Evolutionary conservation across 1,140 invertebrate genomes (phyloP), one percentile per base, ranked within the genome.

Genomic region (Hirudo medicinalis): DNA sequence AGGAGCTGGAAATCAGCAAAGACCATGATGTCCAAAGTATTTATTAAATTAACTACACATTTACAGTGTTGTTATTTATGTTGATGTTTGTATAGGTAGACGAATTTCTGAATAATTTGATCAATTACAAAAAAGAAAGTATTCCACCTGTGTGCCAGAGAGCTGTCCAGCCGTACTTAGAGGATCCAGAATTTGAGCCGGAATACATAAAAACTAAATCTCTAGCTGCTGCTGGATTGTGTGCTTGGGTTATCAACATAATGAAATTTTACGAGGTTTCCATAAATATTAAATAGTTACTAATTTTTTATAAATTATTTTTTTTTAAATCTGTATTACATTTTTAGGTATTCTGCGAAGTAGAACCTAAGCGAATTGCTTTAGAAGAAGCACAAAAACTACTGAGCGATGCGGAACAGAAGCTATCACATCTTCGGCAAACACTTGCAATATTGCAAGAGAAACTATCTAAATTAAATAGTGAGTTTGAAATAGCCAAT

Each of bases 191-290:
- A 82, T 97, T 97, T 83, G 90, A 94, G 79, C 92, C 92, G 13
- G 92, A 97, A 75, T 91, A 93, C 75, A 88, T 97, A 1, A 85
- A 88, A 78, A 88, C 88, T 0, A 97, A 97, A 83, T 96, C 93
- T 13, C 88, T 88, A 6, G 94, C 94, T 55, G 94, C 94, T 60
- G 91, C 92, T 40, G 92, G 94, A 73, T 83, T 97, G 3, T 97
- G 93, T 78, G 92, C 93, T 27, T 97, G 94, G 92, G 93, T 93
- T 0, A 92, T 96, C 49, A 97, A 97, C 81, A 96, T 97, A 57
- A 76, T 82, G 63, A 77, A 40, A 79, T 97, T 94, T 82, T 96
- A 92, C 79, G 90, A 92, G 82, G 57, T 63, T 36, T 36, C 43
- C 15, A 49, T 15, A 2, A 49, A 49, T 49, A 15, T 49, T 13